Base-by-base conservation (phyloP, 2,113 vertebrate species). In the Strigops habroptila region DNA sequence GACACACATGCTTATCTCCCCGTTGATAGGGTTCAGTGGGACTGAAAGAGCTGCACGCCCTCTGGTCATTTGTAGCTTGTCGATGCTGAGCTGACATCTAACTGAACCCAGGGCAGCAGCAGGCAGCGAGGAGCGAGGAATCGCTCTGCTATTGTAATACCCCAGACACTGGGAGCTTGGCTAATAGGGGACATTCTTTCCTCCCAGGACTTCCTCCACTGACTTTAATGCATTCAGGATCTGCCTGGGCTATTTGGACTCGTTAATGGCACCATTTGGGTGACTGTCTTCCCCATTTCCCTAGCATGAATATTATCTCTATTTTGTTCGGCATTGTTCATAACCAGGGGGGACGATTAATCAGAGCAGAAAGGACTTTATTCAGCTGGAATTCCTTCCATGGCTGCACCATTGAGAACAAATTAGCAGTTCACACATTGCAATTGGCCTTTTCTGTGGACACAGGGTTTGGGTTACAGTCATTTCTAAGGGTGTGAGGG, bases 131-230 rank as follows among this genome's bases (percentile, higher is more conserved):
- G 88, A 91, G 94, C 22, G 55, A 73, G 90, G 96, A 91, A 93
- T 95, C 81, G 73, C 90, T 90, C 63, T 6, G 75, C 95, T 91
- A 82, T 92, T 94, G 95, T 91, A 31, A 86, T 53, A 55, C 49
- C 80, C 55, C 11, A 69, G 95, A 52, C 91, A 21, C 94, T 27
- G 5, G 60, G 86, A 74, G 88, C 87, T 94, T 33, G 92, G 93
- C 97, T 96, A 96, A 96, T 87, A 88, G 82, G 95, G 89, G 86
- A 95, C 96, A 97, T 97, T 95, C 96, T 51, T 95, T 88, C 95
- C 85, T 87, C 86, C 64, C 87, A 64, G 91, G 90, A 67, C 86
- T 94, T 91, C 95, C 87, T 87, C 78, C 67, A 35, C 10, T 59
- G 27, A 33, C 69, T 92, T 92, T 73, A 78, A 86, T 67, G 80